These are phyloP conservation scores for Odontamblyopus rebecca DNA, from an alignment of 2,797 vertebrate genomes.

Conservation along the genomic window DNA sequence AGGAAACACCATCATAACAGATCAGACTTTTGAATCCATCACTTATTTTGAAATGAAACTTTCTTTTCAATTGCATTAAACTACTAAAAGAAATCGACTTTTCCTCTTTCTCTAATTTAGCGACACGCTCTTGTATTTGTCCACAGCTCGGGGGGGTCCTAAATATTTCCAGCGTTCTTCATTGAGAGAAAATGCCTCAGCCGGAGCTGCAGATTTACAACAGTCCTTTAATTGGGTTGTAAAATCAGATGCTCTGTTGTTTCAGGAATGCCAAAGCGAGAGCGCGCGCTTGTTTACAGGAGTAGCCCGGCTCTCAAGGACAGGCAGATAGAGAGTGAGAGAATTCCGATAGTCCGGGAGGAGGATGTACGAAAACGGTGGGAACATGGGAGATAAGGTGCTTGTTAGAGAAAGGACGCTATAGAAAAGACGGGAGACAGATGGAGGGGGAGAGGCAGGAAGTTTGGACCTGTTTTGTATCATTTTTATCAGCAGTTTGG, in stretches of 20 bases:
- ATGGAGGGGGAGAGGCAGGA: constrained; percentile 40
- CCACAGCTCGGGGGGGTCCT: constrained; percentile 54
- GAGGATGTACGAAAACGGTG: constrained; percentile 45
- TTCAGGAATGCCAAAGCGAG: constrained; percentile 78
- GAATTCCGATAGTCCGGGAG: constrained; percentile 46
- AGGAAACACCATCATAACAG: too few relatives aligned
- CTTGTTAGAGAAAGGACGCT: constrained; percentile 55
- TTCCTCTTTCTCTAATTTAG: neutral
- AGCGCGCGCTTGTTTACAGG: constrained; percentile 76
- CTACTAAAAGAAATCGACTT: neutral
- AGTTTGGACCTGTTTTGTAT: constrained; percentile 58
- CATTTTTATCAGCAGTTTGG: constrained; percentile 65
- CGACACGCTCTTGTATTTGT: constrained; percentile 47
- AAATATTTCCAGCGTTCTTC: constrained; percentile 52
- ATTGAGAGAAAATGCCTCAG: constrained; percentile 43
- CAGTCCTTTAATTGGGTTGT: constrained; percentile 81
- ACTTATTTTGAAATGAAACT: too few relatives aligned
- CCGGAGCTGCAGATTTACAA: constrained; percentile 70
- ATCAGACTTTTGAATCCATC: too few relatives aligned
- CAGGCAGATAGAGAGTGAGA: constrained; percentile 45
- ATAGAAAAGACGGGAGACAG: constrained; percentile 46
- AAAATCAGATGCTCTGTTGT: constrained; percentile 80
- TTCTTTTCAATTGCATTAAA: neutral
- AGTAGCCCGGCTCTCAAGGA: constrained; percentile 75
- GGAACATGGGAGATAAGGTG: constrained; percentile 52